Base-by-base conservation (phyloP, 1,140 invertebrate species). In the Bacillus rossius region DNA sequence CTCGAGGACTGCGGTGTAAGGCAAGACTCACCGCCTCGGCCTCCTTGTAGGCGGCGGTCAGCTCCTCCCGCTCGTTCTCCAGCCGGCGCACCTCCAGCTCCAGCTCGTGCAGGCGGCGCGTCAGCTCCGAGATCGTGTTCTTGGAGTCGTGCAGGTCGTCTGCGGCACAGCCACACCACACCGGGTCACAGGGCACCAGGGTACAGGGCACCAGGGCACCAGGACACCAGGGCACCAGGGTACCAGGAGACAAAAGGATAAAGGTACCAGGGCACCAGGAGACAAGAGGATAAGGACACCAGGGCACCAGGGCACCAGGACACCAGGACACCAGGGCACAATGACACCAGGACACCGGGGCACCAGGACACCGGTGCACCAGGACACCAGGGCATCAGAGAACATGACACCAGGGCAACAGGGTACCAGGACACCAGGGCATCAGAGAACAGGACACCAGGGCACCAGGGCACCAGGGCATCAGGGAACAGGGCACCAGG, bases 41-140 rank as follows among this genome's bases (percentile, higher is more conserved):
- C 83, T 96, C 95, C 75, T 94, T 94, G 83, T 96, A 95, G 62
- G 94, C 94, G 64, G 92, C 92, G 64, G 91, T 91, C 64, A 97
- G 86, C 81, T 98, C 94, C 73, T 96, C 94, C 68, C 94, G 88
- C 77, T 98, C 95, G 74, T 96, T 96, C 81, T 97, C 95, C 77
- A 98, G 80, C 70, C 95, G 89, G 76, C 94, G 90, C 71, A 95
- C 84, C 80, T 98, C 95, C 69, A 96, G 78, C 75, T 98, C 95
- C 75, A 96, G 75, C 77, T 98, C 95, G 75, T 97, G 95, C 68
- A 95, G 84, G 76, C 94, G 88, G 71, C 95, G 90, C 76, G 84
- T 95, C 78, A 94, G 83, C 73, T 98, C 94, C 66, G 89, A 87
- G 68, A 96, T 77, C 66, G 87, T 89, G 73, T 84, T 88, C 80